Evolutionary conservation across 2,888 invertebrate species (phyloP), one percentile per base, ranked within the genome.

Genomic region (Tinea semifulvella): DNA sequence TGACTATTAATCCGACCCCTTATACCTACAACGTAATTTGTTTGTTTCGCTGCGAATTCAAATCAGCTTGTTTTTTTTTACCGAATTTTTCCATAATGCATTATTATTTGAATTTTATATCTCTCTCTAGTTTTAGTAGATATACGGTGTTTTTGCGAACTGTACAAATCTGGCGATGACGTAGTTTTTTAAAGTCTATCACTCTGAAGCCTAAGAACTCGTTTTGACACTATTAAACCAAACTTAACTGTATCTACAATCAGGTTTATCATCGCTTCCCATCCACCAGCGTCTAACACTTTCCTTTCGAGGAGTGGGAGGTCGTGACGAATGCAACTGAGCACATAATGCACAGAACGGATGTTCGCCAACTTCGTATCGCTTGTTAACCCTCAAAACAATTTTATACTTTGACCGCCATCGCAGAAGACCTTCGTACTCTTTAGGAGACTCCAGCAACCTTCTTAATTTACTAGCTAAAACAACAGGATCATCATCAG

Each of bases 391-490:
- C 7, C 43, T 19, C 16, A 38, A 22, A 48, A 66, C 63, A 1
- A 88, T 76, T 1, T 73, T 74, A 47, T 83, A 83, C 46, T 61
- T 52, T 10, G 76, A 76, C 51, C 86, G 87, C 89, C 89, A 90
- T 60, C 74, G 69, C 53, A 90, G 87, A 56, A 87, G 89, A 51
- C 84, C 77, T 51, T 83, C 80, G 65, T 89, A 90, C 46, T 84
- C 73, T 1, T 67, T 60, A 38, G 81, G 80, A 60, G 88, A 71
- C 1, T 51, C 47, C 53, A 82, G 81, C 35, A 87, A 58, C 42
- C 59, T 55, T 46, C 68, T 65, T 17, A 90, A 63, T 56, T 86
- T 85, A 5, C 68, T 58, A 1, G 87, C 89, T 50, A 90, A 65
- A 13, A 80, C 71, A 52, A 73, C 64, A 1, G 84, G 83, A 1